Evolutionary conservation across 1,140 invertebrate genomes (phyloP).

Genomic region (Brachionus calyciflorus): DNA sequence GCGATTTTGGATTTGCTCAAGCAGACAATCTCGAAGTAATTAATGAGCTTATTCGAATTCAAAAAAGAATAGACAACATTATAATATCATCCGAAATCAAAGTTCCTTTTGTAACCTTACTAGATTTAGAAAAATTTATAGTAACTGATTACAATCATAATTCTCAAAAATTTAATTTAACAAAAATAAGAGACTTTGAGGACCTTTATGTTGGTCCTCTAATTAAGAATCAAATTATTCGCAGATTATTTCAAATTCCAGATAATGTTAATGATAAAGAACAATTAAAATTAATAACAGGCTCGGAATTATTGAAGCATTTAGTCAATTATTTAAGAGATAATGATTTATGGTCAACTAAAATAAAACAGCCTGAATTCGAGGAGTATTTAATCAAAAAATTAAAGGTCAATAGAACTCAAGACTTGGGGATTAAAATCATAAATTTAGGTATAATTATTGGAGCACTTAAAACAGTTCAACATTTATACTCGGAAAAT

Average conservation of each 20-base stretch:
- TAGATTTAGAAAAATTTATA: conserved; percentile 25
- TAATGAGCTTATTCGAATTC: background rate
- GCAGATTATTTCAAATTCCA: conserved; percentile 19
- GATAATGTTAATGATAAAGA: background rate
- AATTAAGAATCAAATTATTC: conserved; percentile 8
- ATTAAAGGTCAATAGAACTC: background rate
- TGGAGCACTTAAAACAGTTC: conserved; percentile 28
- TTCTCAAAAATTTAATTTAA: background rate
- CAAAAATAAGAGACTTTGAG: background rate
- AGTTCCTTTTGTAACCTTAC: background rate
- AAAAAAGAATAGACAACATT: conserved; percentile 12
- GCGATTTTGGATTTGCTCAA: background rate
- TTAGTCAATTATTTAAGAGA: conserved; percentile 11
- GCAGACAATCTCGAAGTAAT: conserved; percentile 11
- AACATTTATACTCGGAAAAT: conserved; percentile 8
- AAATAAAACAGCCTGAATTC: conserved; percentile 22
- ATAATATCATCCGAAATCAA: conserved; percentile 9
- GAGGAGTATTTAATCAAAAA: conserved; percentile 17
- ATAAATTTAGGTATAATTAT: conserved; percentile 33
- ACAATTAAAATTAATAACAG: conserved; percentile 1
- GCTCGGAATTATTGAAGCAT: conserved; percentile 12
- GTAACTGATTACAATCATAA: conserved; percentile 20
- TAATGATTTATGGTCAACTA: conserved; percentile 26
- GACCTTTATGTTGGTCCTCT: conserved; percentile 18
- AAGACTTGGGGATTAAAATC: conserved; percentile 17